Percentiles rank a stretch among this genome's conserved stretches.
phyloP scores from a whole-genome alignment of 2,888 invertebrate species.

The Machimus atricapillus region DNA sequence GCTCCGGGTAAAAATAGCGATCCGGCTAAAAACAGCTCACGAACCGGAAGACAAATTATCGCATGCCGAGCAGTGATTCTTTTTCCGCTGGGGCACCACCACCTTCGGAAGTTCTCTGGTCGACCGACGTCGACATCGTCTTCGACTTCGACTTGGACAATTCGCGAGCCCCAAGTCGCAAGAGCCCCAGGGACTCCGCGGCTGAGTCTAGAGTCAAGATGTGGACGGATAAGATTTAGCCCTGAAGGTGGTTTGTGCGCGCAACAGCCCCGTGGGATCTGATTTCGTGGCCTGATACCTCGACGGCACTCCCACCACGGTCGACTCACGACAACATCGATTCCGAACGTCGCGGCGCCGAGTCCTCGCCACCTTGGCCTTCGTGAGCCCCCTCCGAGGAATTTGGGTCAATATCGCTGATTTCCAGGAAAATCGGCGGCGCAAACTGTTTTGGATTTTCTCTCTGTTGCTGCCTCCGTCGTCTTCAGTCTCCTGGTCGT shows the following conservation, averaged over 20 bases:
- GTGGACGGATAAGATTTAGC: background rate
- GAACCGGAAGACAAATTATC: conserved; percentile 22
- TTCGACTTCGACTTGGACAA: background rate
- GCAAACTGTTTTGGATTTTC: background rate
- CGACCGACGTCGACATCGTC: background rate
- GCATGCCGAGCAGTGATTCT: conserved; percentile 20
- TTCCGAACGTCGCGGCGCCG: background rate
- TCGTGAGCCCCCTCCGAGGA: background rate
- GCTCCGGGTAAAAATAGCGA: background rate
- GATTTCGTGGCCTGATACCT: background rate
- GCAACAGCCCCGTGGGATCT: background rate
- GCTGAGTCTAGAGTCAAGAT: background rate
- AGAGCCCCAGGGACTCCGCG: background rate
- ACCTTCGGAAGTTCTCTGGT: background rate
- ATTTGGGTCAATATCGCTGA: conserved; percentile 28
- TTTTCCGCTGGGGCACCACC: background rate
- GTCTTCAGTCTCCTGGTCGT: background rate
- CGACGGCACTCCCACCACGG: background rate
- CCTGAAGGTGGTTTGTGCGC: background rate
- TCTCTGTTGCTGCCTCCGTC: background rate
- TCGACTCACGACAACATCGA: background rate
- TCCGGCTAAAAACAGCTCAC: background rate
- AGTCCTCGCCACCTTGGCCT: conserved; percentile 16
- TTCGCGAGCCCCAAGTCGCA: background rate
- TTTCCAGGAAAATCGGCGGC: conserved; percentile 13